Evolutionary conservation across 2,113 vertebrate genomes (phyloP), one percentile per base, ranked within the genome.

Genomic region (Zosterops borbonicus): DNA sequence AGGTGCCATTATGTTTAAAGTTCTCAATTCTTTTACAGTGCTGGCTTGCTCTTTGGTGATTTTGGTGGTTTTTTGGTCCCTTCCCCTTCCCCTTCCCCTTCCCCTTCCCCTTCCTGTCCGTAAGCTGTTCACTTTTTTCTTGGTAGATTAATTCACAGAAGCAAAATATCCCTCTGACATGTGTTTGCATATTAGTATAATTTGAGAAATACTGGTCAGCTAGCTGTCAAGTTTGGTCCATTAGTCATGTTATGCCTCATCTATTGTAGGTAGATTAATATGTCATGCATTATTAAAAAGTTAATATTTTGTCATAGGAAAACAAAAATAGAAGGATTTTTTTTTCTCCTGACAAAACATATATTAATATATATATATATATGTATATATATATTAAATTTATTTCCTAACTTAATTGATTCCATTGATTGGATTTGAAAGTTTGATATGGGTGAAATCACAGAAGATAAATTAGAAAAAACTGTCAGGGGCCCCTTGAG

Each of bases 201-300:
- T 2, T 29, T 77, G 59, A 67, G 39, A 87, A 92, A 84, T 68
- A 68, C 11, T 75, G 64, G 56, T 67, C 22, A 87, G 64, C 21
- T 94, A 77, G n/a, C 44, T 87, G 47, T 63, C 86, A 90, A 39
- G 67, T 96, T 90, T 73, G 53, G 74, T 91, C 62, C 37, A 91
- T 91, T 90, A 91, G 10, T 39, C 13, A 20, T 70, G 42, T 89
- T 81, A 75, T 78, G 35, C 16, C 47, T 87, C 69, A 67, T 95
- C 12, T 91, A 11, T 70, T 81, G 39, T 71, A 92, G 35, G 53
- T 41, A 73, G 46, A 87, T 64, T 79, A 87, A 76, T 76, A 44
- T 2, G 67, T 82, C 41, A 49, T 71, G 42, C 24, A 59, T 75
- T 79, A 89, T 52, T 89, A 9, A 84, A 81, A 94, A 64, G 21